Evolutionary conservation across 2,113 vertebrate species (phyloP).

Genomic region (Prietella phreatophila): DNA sequence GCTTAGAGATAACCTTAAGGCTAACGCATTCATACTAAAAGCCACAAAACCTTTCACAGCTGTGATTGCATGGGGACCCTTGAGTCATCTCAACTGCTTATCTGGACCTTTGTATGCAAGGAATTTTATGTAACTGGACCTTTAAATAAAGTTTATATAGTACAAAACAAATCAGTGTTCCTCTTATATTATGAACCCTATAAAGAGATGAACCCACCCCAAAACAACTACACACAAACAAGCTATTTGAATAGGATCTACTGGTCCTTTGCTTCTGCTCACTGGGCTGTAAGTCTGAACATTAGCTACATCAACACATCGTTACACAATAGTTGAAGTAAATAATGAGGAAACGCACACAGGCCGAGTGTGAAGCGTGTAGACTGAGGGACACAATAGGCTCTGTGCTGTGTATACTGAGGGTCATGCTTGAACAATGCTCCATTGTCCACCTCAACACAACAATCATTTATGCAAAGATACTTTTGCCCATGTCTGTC

Average conservation of each 20-base stretch:
- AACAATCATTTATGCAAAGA: slow-evolving; percentile 79
- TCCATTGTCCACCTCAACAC: slow-evolving; percentile 67
- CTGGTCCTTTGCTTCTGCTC: slow-evolving; percentile 30
- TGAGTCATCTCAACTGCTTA: neutral
- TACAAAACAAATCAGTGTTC: neutral
- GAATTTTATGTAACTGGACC: neutral
- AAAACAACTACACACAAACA: neutral
- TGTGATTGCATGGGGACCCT: too few species aligned
- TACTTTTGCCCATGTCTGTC: slow-evolving; percentile 57
- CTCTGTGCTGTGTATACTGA: slow-evolving; percentile 40
- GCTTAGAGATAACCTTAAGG: too few species aligned
- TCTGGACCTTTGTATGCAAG: neutral
- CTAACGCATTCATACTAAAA: too few species aligned
- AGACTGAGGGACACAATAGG: slow-evolving; percentile 44
- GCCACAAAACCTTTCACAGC: too few species aligned
- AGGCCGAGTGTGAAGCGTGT: slow-evolving; percentile 27
- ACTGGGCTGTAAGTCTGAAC: slow-evolving; percentile 26
- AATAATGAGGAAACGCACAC: slow-evolving; percentile 38
- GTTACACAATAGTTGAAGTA: slow-evolving; percentile 38
- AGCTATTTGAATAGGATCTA: slow-evolving; percentile 29
- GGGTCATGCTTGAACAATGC: slow-evolving; percentile 71
- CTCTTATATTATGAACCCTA: neutral
- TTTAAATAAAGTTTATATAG: neutral
- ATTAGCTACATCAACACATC: slow-evolving; percentile 44
- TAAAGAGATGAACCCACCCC: neutral